Percentiles rank a stretch among this genome's conserved stretches.
These are phyloP conservation scores for Sebastes cheni DNA, from an alignment of 2,797 vertebrate genomes.

Conservation along the genomic window DNA sequence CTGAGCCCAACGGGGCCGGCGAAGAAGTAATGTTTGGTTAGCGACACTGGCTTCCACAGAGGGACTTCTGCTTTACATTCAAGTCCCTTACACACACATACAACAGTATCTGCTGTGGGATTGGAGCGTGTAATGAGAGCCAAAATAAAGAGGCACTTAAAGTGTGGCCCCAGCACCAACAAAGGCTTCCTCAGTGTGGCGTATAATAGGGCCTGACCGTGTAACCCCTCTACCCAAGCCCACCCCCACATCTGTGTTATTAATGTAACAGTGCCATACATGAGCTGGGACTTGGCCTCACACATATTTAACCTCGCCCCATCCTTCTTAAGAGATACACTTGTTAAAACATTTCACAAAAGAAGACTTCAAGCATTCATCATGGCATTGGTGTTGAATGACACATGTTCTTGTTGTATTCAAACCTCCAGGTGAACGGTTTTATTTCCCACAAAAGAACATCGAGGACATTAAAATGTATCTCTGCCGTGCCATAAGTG, in stretches of 20 bases:
- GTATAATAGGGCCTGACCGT: constrained; percentile 80
- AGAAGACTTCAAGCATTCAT: neutral
- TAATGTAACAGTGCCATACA: constrained; percentile 85
- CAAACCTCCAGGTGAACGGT: constrained; percentile 57
- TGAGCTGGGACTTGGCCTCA: constrained; percentile 77
- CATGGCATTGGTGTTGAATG: constrained; percentile 80
- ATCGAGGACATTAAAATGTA: constrained; percentile 87
- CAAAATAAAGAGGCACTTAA: constrained; percentile 82
- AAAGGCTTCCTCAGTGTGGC: constrained; percentile 81
- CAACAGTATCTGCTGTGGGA: constrained; percentile 71
- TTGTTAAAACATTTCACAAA: neutral
- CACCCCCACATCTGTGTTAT: constrained; percentile 85
- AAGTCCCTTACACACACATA: constrained; percentile 50
- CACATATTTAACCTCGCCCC: constrained; percentile 84
- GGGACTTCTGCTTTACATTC: constrained; percentile 63
- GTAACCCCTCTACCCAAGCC: constrained; percentile 75
- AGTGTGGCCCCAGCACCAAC: constrained; percentile 76
- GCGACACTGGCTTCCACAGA: constrained; percentile 60
- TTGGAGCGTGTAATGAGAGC: constrained; percentile 77
- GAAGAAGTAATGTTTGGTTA: constrained; percentile 66
- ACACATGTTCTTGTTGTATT: constrained; percentile 86
- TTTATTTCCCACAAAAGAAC: constrained; percentile 78
- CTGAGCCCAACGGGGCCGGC: constrained; percentile 29
- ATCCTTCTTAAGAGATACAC: constrained; percentile 86
- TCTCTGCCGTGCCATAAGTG: constrained; percentile 85